These are phyloP conservation scores for Coregonus ussuriensis DNA, from an alignment of 2,797 vertebrate genomes.

Conservation along the genomic window DNA sequence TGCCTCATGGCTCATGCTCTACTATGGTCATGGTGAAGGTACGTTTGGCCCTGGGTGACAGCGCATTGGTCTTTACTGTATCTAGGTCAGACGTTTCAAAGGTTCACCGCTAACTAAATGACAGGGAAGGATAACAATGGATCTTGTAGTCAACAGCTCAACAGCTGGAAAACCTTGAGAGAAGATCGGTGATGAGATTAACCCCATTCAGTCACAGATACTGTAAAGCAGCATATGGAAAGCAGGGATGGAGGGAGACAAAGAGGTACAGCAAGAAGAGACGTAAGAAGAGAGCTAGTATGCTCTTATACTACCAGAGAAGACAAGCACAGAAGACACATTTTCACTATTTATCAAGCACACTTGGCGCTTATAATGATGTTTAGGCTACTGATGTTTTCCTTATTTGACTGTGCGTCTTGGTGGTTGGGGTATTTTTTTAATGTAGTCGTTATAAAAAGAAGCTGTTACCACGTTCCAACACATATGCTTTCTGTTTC, in stretches of 20 bases:
- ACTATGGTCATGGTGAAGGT: neutral
- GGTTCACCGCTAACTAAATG: constrained; percentile 56
- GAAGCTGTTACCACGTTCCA: too few relatives aligned
- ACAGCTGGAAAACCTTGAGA: constrained; percentile 61
- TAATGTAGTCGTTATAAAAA: too few relatives aligned
- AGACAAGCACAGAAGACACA: too few relatives aligned
- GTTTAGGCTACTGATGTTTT: too few relatives aligned
- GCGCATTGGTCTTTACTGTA: constrained; percentile 40
- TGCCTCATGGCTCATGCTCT: neutral
- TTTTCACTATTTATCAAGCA: too few relatives aligned
- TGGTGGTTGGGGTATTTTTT: too few relatives aligned
- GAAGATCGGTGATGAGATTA: constrained; percentile 40
- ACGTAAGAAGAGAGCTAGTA: neutral
- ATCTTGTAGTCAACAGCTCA: constrained; percentile 31
- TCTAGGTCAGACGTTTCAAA: constrained; percentile 55
- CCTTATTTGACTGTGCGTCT: too few relatives aligned
- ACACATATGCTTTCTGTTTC: too few relatives aligned
- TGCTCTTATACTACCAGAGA: too few relatives aligned
- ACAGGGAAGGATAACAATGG: constrained; percentile 42
- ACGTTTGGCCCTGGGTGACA: constrained; percentile 44
- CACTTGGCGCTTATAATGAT: too few relatives aligned
- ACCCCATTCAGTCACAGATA: constrained; percentile 13
- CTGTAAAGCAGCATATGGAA: constrained; percentile 37
- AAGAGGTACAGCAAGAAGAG: constrained; percentile 3
- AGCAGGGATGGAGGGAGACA: constrained; percentile 30